Conservation (phyloP, 2,888 invertebrate species). For the Acleris holmiana region DNA sequence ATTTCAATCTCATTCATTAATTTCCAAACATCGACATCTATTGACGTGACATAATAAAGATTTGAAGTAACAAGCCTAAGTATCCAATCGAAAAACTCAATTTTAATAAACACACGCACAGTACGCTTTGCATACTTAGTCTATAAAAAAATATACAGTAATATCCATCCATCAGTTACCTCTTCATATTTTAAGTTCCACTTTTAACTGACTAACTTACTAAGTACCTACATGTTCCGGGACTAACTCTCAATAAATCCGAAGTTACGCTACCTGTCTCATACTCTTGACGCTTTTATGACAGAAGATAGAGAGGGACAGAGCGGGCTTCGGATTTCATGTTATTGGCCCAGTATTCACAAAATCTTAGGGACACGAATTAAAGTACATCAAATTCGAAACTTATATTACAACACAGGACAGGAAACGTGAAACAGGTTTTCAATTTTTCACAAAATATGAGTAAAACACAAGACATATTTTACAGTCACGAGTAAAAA, state of each 20-base stretch:
- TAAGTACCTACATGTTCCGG: constrained; percentile 47
- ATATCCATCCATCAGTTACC: constrained; percentile 41
- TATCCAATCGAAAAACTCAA: constrained; percentile 25
- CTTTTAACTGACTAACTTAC: constrained; percentile 47
- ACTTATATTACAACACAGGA: background rate
- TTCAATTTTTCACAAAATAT: background rate
- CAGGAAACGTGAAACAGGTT: constrained; percentile 8
- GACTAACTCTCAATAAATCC: background rate
- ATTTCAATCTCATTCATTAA: background rate
- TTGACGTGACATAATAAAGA: constrained; percentile 10
- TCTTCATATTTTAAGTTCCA: constrained; percentile 34
- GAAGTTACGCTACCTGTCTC: background rate
- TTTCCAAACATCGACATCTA: background rate
- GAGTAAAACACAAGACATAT: too few species aligned
- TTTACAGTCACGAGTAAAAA: too few species aligned
- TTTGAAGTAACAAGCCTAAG: constrained; percentile 36
- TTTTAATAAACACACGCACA: constrained; percentile 37
- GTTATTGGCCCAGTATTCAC: too few species aligned
- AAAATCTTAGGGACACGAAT: background rate
- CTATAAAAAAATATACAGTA: constrained; percentile 47
- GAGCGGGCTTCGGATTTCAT: too few species aligned
- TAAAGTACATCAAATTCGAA: constrained; percentile 2
- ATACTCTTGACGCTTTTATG: too few species aligned
- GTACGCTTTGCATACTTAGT: constrained; percentile 47
- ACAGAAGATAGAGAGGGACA: too few species aligned